Evolutionary conservation across 2,888 invertebrate species (phyloP), one percentile per base, ranked within the genome.

Genomic region (Anthophora plumipes): DNA sequence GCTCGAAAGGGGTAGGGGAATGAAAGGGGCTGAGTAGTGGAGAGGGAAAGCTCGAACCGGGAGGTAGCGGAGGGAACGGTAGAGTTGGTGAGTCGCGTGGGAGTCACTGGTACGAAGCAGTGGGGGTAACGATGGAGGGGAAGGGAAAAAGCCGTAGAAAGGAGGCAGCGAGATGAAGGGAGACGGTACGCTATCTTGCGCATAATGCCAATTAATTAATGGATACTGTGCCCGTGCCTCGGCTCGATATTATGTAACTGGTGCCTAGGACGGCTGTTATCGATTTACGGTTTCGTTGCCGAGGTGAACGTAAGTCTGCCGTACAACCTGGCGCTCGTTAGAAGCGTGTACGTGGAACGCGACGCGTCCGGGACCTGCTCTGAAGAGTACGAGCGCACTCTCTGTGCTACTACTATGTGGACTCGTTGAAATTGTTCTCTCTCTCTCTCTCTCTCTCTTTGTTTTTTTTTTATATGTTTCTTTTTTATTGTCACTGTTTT

Each of bases 171-270:
- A 77, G 77, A 86, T 69, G 80, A 83, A 85, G 82, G 77, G 83
- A 77, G 82, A 86, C 76, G 83, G 81, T 69, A 66, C 68, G 75
- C 77, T 82, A 85, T 86, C 85, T 85, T 81, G 85, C 85, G 85
- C 85, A 88, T 89, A 89, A 87, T 90, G 87, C 88, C 88, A 90
- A 90, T 90, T 90, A 90, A 90, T 90, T 90, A 90, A 90, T 88
- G 87, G 82, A 85, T 82, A 85, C 87, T 84, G 79, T 79, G 80
- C 78, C 80, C 80, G 77, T 82, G 74, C 79, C 72, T 71, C 84
- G 79, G 69, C 75, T 75, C 80, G 82, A 77, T 83, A 87, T 87
- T 88, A 84, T 86, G 86, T 88, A 81, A 89, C 85, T 77, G 85
- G 75, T 76, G 80, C 79, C 85, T 82, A 88, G 86, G 86, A 85